Percentiles rank a stretch among this genome's conserved stretches.
These are phyloP conservation scores for Hirtodrosophila alboralis DNA, from an alignment of 2,888 invertebrate genomes.

Conservation along the genomic window DNA sequence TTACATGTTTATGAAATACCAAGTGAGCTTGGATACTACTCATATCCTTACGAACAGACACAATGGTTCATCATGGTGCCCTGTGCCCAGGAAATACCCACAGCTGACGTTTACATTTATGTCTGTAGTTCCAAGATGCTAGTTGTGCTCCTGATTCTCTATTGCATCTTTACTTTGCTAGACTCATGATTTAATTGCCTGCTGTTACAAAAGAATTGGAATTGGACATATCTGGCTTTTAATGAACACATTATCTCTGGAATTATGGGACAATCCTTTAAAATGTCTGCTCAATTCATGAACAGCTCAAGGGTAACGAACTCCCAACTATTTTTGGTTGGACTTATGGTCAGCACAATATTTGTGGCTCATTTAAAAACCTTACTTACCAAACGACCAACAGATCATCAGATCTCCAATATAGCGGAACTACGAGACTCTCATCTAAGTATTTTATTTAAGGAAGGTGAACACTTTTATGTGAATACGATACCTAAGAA, in stretches of 20 bases:
- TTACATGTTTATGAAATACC: constrained; percentile 54
- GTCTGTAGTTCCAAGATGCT: constrained; percentile 31
- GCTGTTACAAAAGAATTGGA: constrained; percentile 16
- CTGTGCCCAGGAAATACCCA: constrained; percentile 55
- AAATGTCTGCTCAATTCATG: constrained; percentile 22
- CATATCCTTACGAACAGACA: constrained; percentile 35
- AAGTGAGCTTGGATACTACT: constrained; percentile 22
- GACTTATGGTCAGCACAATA: constrained; percentile 52
- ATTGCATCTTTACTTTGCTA: constrained; percentile 48
- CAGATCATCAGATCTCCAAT: constrained; percentile 32
- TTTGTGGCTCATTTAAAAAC: constrained; percentile 57
- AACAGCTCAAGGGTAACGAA: constrained; percentile 46
- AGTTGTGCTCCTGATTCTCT: constrained; percentile 30
- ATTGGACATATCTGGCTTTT: constrained; percentile 47
- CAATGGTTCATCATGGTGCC: constrained; percentile 59
- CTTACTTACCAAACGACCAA: constrained; percentile 57
- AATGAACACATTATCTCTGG: constrained; percentile 64
- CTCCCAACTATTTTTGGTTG: constrained; percentile 54
- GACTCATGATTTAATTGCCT: constrained; percentile 40
- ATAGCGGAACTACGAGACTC: constrained; percentile 42
- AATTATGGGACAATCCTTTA: constrained; percentile 54
- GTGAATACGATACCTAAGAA: background rate
- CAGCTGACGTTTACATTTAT: constrained; percentile 42
- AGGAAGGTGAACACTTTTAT: constrained; percentile 43
- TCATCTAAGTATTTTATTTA: constrained; percentile 34